Evolutionary conservation across 2,888 invertebrate genomes (phyloP), one percentile per base, ranked within the genome.

Genomic region (Diarsia rubi): DNA sequence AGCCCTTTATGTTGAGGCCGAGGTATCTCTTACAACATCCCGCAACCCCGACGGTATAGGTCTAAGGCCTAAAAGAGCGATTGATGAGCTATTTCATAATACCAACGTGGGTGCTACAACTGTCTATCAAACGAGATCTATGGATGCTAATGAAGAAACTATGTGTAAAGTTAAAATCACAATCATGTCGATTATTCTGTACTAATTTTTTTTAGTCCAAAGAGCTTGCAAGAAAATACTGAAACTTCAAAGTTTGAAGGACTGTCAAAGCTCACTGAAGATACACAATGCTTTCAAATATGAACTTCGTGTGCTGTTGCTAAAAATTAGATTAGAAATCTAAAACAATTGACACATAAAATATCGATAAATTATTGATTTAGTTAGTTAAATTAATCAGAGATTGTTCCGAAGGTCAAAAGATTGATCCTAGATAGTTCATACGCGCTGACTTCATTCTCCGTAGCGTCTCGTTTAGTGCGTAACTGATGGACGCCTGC

Each of bases 401-500:
- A 65, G 52, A 75, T 75, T 73, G 57, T 73, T 62, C 54, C 60
- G n/a, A 54, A 76, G 70, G 69, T 67, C 21, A 66, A 73, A 64
- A 70, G 70, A 82, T 80, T 59, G 72, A 69, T 24, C 21, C 59
- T 54, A 69, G 63, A 70, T 73, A 57, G 77, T 72, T 71, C 52
- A 69, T 81, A 63, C 59, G n/a, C 63, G 60, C 47, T 73, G 73
- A 68, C 49, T 54, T 49, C 71, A 69, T 75, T 68, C 52, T 76
- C 64, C 64, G 64, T 65, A 69, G 62, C 47, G 69, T 71, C 60
- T 69, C 89, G 88, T 91, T 91, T 91, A 89, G 89, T 90, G 47
- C 16, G 12, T 14, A 88, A 91, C 90, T 91, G 93, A 94, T 94
- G 94, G 93, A 91, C 87, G 89, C 74, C 88, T 93, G 94, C 92